Conservation (phyloP, 2,888 invertebrate genomes). For the Ariolimax columbianus region DNA sequence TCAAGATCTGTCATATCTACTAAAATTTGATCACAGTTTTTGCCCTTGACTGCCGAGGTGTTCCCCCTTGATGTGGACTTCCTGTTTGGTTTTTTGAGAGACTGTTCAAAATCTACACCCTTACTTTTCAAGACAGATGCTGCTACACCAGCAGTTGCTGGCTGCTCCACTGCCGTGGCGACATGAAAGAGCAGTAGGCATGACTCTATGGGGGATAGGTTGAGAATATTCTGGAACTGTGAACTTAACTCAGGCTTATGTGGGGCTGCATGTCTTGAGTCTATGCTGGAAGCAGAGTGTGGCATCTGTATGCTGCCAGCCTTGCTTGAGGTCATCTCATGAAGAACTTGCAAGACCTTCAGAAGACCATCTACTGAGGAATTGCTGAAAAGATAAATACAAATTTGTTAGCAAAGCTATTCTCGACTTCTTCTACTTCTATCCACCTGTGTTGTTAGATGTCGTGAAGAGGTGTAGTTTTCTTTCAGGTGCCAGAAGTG, state of each 20-base stretch:
- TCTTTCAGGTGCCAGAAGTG: too few relatives aligned
- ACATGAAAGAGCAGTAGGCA: slow-evolving; percentile 23
- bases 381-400: not conserved
- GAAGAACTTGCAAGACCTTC: slow-evolving; percentile 22
- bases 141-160: not conserved
- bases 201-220: slow-evolving; percentile 3
- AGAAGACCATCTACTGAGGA: not conserved
- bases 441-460: too few relatives aligned
- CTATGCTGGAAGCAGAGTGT: not conserved
- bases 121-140: not conserved
- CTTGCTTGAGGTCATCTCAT: not conserved
- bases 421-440: too few relatives aligned
- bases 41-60: not conserved
- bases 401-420: not conserved
- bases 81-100: not conserved
- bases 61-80: not conserved
- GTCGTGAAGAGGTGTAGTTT: too few relatives aligned
- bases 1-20: not conserved
- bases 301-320: not conserved
- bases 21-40: not conserved
- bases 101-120: not conserved
- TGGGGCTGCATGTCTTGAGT: not conserved
- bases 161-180: not conserved
- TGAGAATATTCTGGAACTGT: not conserved
- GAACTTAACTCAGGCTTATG: not conserved